Percentiles rank a stretch among this genome's conserved stretches.
phyloP scores from a whole-genome alignment of 2,797 vertebrate genomes.

The Muscicapa comitata region DNA sequence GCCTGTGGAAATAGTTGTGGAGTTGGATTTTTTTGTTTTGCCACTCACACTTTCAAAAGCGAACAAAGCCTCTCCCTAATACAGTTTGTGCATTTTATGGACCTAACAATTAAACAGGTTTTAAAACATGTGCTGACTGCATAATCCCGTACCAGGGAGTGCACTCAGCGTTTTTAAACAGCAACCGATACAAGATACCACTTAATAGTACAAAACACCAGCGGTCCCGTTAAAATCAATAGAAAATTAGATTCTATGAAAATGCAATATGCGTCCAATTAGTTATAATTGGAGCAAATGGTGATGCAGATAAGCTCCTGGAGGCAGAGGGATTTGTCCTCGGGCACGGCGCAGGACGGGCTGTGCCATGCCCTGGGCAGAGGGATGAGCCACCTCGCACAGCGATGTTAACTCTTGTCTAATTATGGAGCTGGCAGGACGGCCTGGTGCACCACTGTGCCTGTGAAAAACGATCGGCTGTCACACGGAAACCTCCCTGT shows the following conservation, averaged over 20 bases:
- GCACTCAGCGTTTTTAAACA: conserved; percentile 69
- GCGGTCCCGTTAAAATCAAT: conserved; percentile 67
- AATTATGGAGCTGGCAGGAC: conserved; percentile 7
- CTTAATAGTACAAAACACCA: conserved; percentile 62
- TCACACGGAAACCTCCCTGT: conserved; percentile 32
- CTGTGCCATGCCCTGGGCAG: not conserved
- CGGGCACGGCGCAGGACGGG: not conserved
- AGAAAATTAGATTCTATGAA: conserved; percentile 74
- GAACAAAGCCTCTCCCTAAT: not conserved
- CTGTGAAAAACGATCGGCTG: conserved; percentile 44
- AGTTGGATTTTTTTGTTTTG: not conserved
- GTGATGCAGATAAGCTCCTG: conserved; percentile 58
- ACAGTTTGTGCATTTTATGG: conserved; percentile 48
- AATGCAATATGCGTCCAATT: conserved; percentile 71
- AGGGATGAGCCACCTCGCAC: conserved; percentile 3
- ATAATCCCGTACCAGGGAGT: conserved; percentile 46
- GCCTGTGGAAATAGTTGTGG: not conserved
- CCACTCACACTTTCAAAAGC: not conserved
- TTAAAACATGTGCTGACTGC: conserved; percentile 76
- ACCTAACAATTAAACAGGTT: conserved; percentile 71
- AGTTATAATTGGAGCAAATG: conserved; percentile 74
- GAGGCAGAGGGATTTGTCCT: not conserved
- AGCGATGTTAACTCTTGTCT: conserved; percentile 41
- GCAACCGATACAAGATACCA: conserved; percentile 38
- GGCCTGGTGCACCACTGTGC: not conserved